These are phyloP conservation scores for Atethmia centrago DNA, from an alignment of 2,888 invertebrate genomes.

Conservation along the genomic window DNA sequence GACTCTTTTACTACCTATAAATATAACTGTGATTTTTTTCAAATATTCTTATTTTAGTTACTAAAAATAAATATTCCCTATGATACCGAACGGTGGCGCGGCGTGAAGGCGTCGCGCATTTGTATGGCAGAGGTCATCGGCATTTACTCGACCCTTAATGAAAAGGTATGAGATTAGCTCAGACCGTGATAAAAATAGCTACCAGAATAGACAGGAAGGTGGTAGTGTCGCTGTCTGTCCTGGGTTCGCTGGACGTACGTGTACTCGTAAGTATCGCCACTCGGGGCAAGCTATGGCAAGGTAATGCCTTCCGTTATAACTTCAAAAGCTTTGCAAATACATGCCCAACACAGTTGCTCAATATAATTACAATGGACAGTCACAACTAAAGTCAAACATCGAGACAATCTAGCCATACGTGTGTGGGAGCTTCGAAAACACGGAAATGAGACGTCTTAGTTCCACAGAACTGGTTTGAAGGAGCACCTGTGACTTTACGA, in stretches of 20 bases:
- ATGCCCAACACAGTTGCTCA: neutral
- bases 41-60: too few relatives aligned
- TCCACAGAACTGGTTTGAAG: constrained; percentile 10
- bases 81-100: too few relatives aligned
- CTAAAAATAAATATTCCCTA: too few relatives aligned
- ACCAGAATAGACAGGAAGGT: neutral
- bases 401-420: neutral
- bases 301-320: neutral
- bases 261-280: too few relatives aligned
- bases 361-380: neutral
- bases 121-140: too few relatives aligned
- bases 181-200: neutral
- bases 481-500: neutral
- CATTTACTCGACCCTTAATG: too few relatives aligned
- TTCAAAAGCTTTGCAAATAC: constrained; percentile 1
- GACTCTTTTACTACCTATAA: too few relatives aligned
- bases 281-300: neutral
- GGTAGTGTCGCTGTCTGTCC: too few relatives aligned
- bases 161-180: too few relatives aligned
- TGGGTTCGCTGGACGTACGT: too few relatives aligned
- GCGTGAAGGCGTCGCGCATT: too few relatives aligned
- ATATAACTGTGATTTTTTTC: too few relatives aligned
- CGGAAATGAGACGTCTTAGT: constrained; percentile 51
- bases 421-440: constrained; percentile 24
- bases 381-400: constrained; percentile 1